These are phyloP conservation scores for Boulengerochromis microlepis DNA, from an alignment of 2,113 vertebrate genomes.

Conservation along the genomic window DNA sequence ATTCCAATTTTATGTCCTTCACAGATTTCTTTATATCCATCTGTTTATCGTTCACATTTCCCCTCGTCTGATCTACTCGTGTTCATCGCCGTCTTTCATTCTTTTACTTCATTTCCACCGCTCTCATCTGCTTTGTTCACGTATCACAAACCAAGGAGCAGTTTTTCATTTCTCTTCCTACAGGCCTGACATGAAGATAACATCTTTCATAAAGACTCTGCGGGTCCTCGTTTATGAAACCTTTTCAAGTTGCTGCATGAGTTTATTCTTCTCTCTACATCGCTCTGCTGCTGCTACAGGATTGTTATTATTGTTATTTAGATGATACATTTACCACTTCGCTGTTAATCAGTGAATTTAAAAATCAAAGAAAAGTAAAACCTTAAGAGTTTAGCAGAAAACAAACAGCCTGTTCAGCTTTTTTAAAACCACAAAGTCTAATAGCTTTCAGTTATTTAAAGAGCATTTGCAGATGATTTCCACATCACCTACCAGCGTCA, in stretches of 20 bases:
- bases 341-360: not conserved
- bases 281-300: not conserved
- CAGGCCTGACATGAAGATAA: constrained; percentile 12
- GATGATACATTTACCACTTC: not conserved
- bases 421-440: not conserved
- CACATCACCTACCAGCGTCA: not conserved
- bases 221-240: not conserved
- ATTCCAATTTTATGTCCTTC: not conserved
- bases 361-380: not conserved
- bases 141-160: not conserved
- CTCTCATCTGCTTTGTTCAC: not conserved
- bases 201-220: not conserved
- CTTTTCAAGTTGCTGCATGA: not conserved
- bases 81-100: not conserved
- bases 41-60: not conserved
- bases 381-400: rapidly evolving
- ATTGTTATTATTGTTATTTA: not conserved
- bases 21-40: not conserved
- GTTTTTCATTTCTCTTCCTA: not conserved
- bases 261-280: not conserved
- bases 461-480: not conserved
- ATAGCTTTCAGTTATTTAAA: not conserved
- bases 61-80: not conserved
- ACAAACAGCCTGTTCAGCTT: not conserved
- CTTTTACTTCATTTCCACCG: not conserved